Conservation (phyloP, 2,797 vertebrate species). For the Oreonectes daqikongensis region DNA sequence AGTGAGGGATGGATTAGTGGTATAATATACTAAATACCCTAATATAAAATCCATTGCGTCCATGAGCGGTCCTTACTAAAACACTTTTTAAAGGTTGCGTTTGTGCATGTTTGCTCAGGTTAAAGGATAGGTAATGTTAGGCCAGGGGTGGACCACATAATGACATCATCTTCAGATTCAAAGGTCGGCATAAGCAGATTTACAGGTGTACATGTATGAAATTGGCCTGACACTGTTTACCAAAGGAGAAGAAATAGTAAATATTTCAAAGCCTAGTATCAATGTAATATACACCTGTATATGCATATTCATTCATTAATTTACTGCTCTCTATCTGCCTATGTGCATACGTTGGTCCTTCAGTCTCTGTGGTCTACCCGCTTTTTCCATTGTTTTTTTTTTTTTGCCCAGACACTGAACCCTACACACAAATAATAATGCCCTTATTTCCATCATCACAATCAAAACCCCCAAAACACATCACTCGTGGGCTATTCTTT, state of each 20-base stretch:
- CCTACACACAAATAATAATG: slow-evolving; percentile 75
- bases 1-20: too few relatives aligned
- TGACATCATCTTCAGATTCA: neutral
- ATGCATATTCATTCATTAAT: slow-evolving; percentile 46
- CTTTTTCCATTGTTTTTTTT: slow-evolving; percentile 61
- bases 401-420: slow-evolving; percentile 62
- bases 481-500: slow-evolving; percentile 64
- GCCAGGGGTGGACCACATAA: neutral
- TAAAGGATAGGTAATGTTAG: neutral
- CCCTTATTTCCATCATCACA: slow-evolving; percentile 81
- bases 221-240: neutral
- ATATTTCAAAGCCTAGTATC: neutral
- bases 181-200: neutral
- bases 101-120: neutral
- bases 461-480: slow-evolving; percentile 72
- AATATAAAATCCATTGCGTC: too few relatives aligned
- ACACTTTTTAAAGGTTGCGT: neutral
- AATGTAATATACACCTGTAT: neutral
- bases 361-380: slow-evolving; percentile 44
- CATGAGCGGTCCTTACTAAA: neutral
- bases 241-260: neutral
- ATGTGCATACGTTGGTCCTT: neutral
- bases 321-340: slow-evolving; percentile 47
- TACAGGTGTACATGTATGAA: neutral
- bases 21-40: too few relatives aligned